phyloP scores from a whole-genome alignment of 2,888 invertebrate species.

The Bursaphelenchus okinawaensis region DNA sequence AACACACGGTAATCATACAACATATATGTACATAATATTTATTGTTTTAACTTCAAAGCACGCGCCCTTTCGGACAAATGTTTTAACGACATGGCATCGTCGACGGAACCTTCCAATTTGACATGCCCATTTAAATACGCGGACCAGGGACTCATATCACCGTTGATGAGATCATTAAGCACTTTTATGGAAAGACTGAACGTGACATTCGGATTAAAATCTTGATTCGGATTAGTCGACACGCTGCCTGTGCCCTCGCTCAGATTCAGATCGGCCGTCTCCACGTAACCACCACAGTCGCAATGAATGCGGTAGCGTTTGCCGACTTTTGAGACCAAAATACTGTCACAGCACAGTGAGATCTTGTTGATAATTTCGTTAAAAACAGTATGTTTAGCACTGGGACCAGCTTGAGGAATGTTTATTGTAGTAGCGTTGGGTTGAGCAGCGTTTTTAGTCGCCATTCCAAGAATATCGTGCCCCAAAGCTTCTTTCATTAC shows the following conservation, averaged over 20 bases:
- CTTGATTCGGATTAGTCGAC: neutral
- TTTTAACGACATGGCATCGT: slow-evolving; percentile 46
- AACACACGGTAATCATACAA: no score
- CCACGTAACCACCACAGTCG: slow-evolving; percentile 11
- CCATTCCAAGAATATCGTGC: neutral
- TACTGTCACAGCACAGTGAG: slow-evolving; percentile 22
- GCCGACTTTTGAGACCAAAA: slow-evolving; percentile 26
- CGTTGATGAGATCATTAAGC: slow-evolving; percentile 24
- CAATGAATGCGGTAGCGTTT: slow-evolving; percentile 27
- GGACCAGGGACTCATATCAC: slow-evolving; percentile 37
- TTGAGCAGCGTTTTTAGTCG: neutral
- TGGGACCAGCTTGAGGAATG: neutral
- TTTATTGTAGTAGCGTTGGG: neutral
- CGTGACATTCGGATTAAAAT: slow-evolving; percentile 8
- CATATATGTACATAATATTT: neutral
- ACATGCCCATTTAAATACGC: slow-evolving; percentile 49
- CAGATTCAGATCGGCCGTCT: slow-evolving; percentile 21
- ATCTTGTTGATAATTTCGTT: slow-evolving; percentile 20
- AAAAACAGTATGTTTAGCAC: slow-evolving; percentile 2
- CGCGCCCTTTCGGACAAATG: slow-evolving; percentile 40
- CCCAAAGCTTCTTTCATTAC: neutral
- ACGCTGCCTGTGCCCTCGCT: slow-evolving; percentile 16
- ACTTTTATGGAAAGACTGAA: slow-evolving; percentile 20
- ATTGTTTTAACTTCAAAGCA: slow-evolving; percentile 18
- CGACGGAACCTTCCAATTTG: slow-evolving; percentile 37